Evolutionary conservation across 2,113 vertebrate genomes (phyloP).

Genomic region (Oreochromis spilurus): DNA sequence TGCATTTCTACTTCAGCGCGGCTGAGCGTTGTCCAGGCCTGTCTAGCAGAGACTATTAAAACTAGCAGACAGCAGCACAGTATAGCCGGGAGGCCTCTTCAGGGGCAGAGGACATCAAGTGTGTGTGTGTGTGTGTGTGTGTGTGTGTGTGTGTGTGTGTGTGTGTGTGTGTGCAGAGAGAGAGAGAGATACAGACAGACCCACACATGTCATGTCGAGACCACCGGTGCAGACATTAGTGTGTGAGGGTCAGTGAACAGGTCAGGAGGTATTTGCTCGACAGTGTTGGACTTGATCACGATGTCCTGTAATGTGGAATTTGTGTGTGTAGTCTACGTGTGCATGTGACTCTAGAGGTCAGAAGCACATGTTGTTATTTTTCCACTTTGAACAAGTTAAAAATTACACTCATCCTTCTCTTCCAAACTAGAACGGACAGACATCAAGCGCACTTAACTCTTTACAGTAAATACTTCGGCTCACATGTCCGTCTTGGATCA

Average conservation of each 20-base stretch:
- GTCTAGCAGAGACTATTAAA: constrained; percentile 16
- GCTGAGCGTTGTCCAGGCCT: constrained; percentile 2
- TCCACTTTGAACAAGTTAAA: background rate
- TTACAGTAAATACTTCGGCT: background rate
- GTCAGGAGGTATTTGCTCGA: constrained; percentile 41
- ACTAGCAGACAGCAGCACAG: constrained; percentile 28
- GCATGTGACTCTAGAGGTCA: background rate
- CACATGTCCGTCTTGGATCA: background rate
- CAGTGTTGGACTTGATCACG: constrained; percentile 20
- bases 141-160: background rate
- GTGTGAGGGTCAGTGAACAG: constrained; percentile 42
- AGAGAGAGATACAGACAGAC: background rate
- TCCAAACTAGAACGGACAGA: background rate
- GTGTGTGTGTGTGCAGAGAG: background rate
- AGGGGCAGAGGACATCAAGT: constrained; percentile 27
- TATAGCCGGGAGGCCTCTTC: constrained; percentile 31
- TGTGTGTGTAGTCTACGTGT: background rate
- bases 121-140: background rate
- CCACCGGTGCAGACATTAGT: constrained; percentile 22
- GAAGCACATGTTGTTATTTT: background rate
- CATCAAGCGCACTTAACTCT: background rate
- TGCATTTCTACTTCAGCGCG: background rate
- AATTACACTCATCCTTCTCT: background rate
- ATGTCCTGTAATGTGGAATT: background rate
- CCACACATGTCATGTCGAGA: constrained; percentile 25